phyloP scores from a whole-genome alignment of 2,888 invertebrate species.

The Leucophenga montana region DNA sequence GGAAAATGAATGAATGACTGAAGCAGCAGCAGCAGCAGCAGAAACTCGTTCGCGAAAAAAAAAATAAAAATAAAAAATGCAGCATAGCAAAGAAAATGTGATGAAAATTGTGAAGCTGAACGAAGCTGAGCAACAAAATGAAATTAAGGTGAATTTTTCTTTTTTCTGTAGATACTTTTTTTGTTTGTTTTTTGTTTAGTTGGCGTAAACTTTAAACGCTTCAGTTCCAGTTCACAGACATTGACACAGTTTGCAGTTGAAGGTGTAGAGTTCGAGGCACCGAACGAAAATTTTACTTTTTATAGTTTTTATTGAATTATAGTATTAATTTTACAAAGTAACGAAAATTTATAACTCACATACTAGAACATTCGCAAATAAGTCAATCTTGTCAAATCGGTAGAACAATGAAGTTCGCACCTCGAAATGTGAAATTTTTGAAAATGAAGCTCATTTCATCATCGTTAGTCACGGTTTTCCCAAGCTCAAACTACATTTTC shows the following conservation, averaged over 20 bases:
- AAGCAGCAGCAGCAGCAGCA: conserved; percentile 20
- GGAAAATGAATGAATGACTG: conserved; percentile 22
- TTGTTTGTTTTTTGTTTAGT: conserved; percentile 33
- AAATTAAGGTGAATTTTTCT: conserved; percentile 51
- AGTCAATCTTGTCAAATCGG: no score
- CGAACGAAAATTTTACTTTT: no score
- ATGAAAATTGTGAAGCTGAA: conserved; percentile 47
- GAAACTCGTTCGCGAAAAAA: conserved; percentile 23
- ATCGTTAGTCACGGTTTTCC: no score
- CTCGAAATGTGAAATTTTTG: no score
- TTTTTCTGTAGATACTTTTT: no score
- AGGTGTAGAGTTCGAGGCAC: no score
- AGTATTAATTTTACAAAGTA: no score
- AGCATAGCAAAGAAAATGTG: conserved; percentile 52
- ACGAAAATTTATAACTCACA: no score
- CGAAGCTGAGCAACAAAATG: conserved; percentile 40
- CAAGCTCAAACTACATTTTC: no score
- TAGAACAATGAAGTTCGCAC: no score
- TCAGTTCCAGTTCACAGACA: conserved; percentile 67
- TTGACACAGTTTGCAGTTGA: conserved; percentile 57
- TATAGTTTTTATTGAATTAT: not conserved
- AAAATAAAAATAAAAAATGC: not conserved
- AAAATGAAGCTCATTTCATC: no score
- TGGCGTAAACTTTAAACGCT: conserved; percentile 38
- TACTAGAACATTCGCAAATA: no score